Evolutionary conservation across 2,797 vertebrate genomes (phyloP), one percentile per base, ranked within the genome.

Genomic region (Champsocephalus esox): DNA sequence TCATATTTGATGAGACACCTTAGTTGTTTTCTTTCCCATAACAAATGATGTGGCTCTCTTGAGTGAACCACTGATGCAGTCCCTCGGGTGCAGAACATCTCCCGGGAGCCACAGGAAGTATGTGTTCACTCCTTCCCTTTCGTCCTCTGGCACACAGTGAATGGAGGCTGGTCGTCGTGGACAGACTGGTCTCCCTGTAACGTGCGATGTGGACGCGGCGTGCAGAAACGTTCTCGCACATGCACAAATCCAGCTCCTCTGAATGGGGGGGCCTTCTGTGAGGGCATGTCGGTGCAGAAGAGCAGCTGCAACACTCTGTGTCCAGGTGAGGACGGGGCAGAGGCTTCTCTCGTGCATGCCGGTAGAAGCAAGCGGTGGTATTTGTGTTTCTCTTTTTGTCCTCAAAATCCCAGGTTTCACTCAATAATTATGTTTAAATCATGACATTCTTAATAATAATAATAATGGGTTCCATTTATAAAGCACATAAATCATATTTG

Each of bases 101-200:
- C 12, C 24, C 16, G 46, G 21, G 4, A 48, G 17, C 16, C 21
- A 21, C 50, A 77, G 12, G 17, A 3, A 38, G 5, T 5, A 1
- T 62, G 12, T 66, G 0, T 62, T 80, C 19, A 50, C 72, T 16
- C 9, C 28, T 55, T 34, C 38, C 2, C 44, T 1, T 41, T 71
- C 41, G 9, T 48, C 17, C 12, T 62, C 51, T 62, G 61, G 1
- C 57, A 2, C 48, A 0, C 87, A 99, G 98, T 99, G 86, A 99
- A 99, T 0, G 98, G 98, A 58, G 98, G 98, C 50, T 99, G 98
- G 98, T 99, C 98, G 0, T 97, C 94, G 0, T 99, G 98, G 98
- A 97, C 97, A 0, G 96, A 98, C 90, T 99, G 98, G 98, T 97
- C 98, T 0, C 92, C 94, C 75, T 99, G 98, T 75, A 99, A 96